Percentiles rank a stretch among this genome's conserved stretches.
phyloP scores from a whole-genome alignment of 1,140 invertebrate genomes.

The Saccostrea glomerata region DNA sequence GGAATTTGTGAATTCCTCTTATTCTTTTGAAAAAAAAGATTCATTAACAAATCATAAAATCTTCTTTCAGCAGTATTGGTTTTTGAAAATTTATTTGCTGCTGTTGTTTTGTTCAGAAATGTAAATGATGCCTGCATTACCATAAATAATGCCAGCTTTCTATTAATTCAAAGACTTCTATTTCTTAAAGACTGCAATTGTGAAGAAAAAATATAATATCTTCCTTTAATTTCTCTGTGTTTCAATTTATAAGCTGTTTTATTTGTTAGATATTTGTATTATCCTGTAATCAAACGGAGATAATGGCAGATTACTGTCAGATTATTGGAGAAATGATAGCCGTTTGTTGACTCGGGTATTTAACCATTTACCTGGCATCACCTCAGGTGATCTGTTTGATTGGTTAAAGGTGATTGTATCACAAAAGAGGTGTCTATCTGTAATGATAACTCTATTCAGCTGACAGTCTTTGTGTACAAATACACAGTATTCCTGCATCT shows the following conservation, averaged over 20 bases:
- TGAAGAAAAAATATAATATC: background rate
- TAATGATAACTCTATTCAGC: background rate
- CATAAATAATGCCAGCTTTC: background rate
- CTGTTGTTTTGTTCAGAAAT: slow-evolving; percentile 25
- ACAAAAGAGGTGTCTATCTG: background rate
- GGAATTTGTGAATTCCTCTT: background rate
- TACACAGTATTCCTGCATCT: background rate
- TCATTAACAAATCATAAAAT: slow-evolving; percentile 23
- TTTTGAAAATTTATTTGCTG: slow-evolving; percentile 12
- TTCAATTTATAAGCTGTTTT: background rate
- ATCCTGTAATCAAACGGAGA: background rate
- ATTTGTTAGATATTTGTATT: background rate
- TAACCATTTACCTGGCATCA: slow-evolving; percentile 13
- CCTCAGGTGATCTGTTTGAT: slow-evolving; percentile 27
- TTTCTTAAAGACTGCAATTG: background rate
- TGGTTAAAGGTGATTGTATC: background rate
- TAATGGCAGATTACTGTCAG: background rate
- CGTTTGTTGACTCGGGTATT: slow-evolving; percentile 19
- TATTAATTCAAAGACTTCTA: background rate
- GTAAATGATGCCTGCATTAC: background rate
- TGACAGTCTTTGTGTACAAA: background rate
- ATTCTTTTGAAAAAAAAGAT: slow-evolving; percentile 12
- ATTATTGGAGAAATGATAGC: slow-evolving; percentile 1
- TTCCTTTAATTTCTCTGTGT: background rate
- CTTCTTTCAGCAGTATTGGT: slow-evolving; percentile 33